Base-by-base conservation (phyloP, 1,140 invertebrate species). In the Penaeus vannamei region DNA sequence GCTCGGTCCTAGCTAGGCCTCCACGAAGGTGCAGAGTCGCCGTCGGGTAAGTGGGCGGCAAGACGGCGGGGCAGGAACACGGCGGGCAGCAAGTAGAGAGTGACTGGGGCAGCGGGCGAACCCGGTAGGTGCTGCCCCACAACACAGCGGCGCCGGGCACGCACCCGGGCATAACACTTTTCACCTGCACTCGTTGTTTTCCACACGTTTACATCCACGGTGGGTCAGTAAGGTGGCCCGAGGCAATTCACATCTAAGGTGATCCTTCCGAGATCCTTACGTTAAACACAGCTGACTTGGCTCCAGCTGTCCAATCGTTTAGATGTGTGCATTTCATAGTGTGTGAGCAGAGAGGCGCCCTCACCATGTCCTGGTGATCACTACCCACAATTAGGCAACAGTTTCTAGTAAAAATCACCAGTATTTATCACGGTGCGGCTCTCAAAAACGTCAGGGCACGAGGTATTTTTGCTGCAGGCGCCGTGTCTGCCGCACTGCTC, bases 391-490 rank as follows among this genome's bases (percentile, higher is more conserved):
- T 89, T 89, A 89, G 87, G 87, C 84, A 79, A 89, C 87, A 89
- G 87, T 89, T 89, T 89, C 87, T 89, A 84, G 69, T 89, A 89
- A 89, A 89, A 89, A 89, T 89, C 87, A 89, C 83, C 62, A 89
- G 87, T 89, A 89, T 89, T 89, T 89, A 89, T 89, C 87, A 89
- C 81, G 87, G 81, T 83, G 84, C 87, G 82, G 82, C 81, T 89
- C 87, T 89, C 82, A 89, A 89, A 89, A 89, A 89, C 87, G 87
- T 89, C 87, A 89, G 87, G 87, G 62, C 82, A 84, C 87, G 87
- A 84, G 87, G 87, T 89, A 89, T 89, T 89, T 89, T 89, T 89
- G 87, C 87, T 89, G 82, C 87, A 84, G 87, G 87, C 87, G 87
- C 87, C 87, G 87, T 84, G 87, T 89, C 87, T 89, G 82, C 87